These are phyloP conservation scores for Teleogryllus oceanicus DNA, from an alignment of 2,888 invertebrate genomes.

Conservation along the genomic window DNA sequence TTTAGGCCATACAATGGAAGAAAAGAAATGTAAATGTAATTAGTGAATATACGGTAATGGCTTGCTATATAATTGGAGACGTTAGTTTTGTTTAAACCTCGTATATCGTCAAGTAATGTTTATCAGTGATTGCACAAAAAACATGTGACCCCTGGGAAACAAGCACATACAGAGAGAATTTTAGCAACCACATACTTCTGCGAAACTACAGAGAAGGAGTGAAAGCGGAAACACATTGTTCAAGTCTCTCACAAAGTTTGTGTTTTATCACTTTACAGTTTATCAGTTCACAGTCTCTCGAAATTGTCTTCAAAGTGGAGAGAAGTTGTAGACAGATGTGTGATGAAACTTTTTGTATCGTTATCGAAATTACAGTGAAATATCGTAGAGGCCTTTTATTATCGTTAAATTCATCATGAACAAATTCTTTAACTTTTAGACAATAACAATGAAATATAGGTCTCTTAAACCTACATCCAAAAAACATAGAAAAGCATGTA, in stretches of 20 bases:
- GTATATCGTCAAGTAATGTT: not conserved
- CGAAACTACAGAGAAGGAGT: not conserved
- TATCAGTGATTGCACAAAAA: not conserved
- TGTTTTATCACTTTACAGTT: not conserved
- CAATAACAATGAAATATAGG: not conserved
- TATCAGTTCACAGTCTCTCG: not conserved
- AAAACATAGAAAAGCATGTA: not conserved
- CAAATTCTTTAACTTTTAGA: not conserved
- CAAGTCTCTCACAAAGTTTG: not conserved
- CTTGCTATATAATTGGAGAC: no score
- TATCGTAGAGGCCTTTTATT: no score
- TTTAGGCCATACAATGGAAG: no score
- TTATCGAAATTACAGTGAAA: no score
- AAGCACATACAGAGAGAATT: conserved; percentile 18
- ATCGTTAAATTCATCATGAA: not conserved
- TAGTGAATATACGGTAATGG: no score
- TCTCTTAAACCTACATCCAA: not conserved
- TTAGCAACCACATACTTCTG: not conserved
- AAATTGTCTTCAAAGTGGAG: no score
- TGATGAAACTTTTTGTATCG: no score
- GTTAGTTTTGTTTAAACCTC: not conserved
- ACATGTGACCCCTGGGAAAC: not conserved
- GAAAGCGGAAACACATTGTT: conserved; percentile 6
- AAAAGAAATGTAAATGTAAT: no score
- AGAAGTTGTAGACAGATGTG: no score